A percentile compares a stretch with the other conserved stretches of the same genome.
These are phyloP conservation scores for Pherbina coryleti DNA, from an alignment of 2,888 invertebrate species.

Conservation along the genomic window DNA sequence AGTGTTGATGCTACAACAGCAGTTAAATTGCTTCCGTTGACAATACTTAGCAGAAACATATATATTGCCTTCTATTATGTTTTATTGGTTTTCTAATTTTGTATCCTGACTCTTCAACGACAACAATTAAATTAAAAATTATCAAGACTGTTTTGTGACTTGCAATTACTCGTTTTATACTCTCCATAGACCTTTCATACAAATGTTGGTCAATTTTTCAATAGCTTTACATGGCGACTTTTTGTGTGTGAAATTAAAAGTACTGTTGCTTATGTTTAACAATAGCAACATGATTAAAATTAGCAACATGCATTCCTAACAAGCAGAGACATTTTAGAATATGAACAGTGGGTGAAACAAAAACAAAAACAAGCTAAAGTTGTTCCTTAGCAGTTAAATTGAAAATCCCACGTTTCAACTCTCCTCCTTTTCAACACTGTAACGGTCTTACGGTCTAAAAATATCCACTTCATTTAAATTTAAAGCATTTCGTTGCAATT, in stretches of 20 bases:
- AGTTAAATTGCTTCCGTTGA: constrained; percentile 28
- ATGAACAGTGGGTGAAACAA: too few relatives aligned
- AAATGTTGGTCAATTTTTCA: background rate
- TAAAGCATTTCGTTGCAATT: constrained; percentile 1
- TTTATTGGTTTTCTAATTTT: constrained; percentile 41
- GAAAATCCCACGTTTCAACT: too few relatives aligned
- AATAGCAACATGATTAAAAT: background rate
- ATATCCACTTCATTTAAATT: constrained; percentile 4
- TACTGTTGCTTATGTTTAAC: background rate
- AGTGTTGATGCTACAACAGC: background rate
- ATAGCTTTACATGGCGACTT: background rate
- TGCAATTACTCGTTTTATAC: constrained; percentile 28
- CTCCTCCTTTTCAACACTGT: too few relatives aligned
- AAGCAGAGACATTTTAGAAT: too few relatives aligned
- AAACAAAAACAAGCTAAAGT: too few relatives aligned
- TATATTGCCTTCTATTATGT: background rate
- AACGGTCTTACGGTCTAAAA: background rate
- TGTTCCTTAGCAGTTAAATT: too few relatives aligned
- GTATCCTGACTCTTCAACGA: too few relatives aligned
- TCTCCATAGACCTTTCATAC: too few relatives aligned
- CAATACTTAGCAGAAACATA: constrained; percentile 24
- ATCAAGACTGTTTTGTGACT: background rate
- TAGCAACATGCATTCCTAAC: too few relatives aligned
- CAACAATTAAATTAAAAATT: too few relatives aligned
- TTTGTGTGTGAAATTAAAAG: constrained; percentile 11